Percentiles rank a stretch among this genome's conserved stretches.
phyloP scores from a whole-genome alignment of 2,113 vertebrate genomes.

The Hiodon tergisus region DNA sequence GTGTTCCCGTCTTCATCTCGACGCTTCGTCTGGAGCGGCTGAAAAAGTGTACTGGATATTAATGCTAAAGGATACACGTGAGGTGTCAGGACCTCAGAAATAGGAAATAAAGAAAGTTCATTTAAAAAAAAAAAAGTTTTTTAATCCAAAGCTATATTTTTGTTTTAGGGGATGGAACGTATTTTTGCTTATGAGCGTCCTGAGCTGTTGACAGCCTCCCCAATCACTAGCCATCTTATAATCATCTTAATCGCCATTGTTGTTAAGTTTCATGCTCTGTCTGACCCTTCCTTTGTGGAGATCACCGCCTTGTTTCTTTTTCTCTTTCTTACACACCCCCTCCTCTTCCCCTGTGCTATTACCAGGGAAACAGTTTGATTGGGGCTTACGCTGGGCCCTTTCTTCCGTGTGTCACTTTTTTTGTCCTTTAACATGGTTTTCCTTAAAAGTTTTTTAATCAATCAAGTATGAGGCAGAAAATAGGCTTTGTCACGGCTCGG shows the following conservation, averaged over 20 bases:
- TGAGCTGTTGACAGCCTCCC: constrained; percentile 33
- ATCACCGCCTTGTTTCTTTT: constrained; percentile 53
- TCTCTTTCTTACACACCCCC: constrained; percentile 49
- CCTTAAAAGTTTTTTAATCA: constrained; percentile 99
- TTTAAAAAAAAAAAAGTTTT: neutral
- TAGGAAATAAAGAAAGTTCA: neutral
- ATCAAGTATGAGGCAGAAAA: constrained; percentile 99
- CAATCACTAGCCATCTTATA: constrained; percentile 55
- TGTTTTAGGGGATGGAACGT: constrained; percentile 5
- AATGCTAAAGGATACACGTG: neutral
- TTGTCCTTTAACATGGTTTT: constrained; percentile 96
- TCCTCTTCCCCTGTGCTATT: constrained; percentile 56
- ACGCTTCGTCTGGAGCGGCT: neutral
- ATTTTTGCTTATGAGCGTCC: constrained; percentile 27
- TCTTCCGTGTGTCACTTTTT: constrained; percentile 65
- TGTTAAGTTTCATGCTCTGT: constrained; percentile 70
- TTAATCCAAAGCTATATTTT: neutral
- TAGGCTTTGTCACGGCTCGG: constrained; percentile 97
- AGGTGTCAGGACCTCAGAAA: neutral
- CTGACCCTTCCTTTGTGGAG: constrained; percentile 69
- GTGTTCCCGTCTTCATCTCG: neutral
- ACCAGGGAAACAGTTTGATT: constrained; percentile 57
- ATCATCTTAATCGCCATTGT: constrained; percentile 75
- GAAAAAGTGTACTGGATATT: neutral
- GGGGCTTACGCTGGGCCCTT: constrained; percentile 58